Conservation (phyloP, 2,888 invertebrate genomes). For the Lagria hirta region DNA sequence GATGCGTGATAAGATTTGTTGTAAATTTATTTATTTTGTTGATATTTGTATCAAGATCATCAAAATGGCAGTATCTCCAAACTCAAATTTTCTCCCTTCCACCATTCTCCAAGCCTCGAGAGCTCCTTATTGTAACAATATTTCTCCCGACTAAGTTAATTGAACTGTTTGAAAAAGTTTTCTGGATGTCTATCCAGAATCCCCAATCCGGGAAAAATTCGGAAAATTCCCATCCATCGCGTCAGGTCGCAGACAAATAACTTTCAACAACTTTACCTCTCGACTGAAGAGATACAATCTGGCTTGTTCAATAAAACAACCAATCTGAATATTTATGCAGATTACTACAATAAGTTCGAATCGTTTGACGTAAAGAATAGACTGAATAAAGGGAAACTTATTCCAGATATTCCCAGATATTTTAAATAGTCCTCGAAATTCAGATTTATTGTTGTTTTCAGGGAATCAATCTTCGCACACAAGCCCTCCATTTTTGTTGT, state of each 20-base stretch:
- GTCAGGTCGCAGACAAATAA: conserved; percentile 31
- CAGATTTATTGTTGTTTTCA: conserved; percentile 38
- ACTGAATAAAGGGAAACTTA: conserved; percentile 28
- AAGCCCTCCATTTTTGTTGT: too few relatives aligned
- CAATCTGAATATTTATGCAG: conserved; percentile 47
- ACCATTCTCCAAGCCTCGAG: neutral
- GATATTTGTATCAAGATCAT: too few relatives aligned
- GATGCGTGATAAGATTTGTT: too few relatives aligned
- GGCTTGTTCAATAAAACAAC: conserved; percentile 42
- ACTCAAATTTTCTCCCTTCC: too few relatives aligned
- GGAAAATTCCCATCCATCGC: conserved; percentile 2
- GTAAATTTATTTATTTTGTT: too few relatives aligned
- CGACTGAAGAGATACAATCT: conserved; percentile 42
- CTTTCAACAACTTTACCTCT: conserved; percentile 39
- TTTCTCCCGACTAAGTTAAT: neutral
- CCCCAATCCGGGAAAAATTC: neutral
- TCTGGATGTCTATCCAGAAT: too few relatives aligned
- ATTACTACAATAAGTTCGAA: conserved; percentile 44
- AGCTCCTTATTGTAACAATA: neutral
- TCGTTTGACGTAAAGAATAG: conserved; percentile 36
- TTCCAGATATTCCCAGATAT: conserved; percentile 35
- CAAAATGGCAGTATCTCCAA: too few relatives aligned
- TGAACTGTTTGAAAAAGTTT: neutral
- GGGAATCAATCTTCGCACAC: too few relatives aligned
- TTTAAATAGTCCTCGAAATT: conserved; percentile 31